Evolutionary conservation across 2,797 vertebrate genomes (phyloP), one percentile per base, ranked within the genome.

Genomic region (Tragelaphus oryx): DNA sequence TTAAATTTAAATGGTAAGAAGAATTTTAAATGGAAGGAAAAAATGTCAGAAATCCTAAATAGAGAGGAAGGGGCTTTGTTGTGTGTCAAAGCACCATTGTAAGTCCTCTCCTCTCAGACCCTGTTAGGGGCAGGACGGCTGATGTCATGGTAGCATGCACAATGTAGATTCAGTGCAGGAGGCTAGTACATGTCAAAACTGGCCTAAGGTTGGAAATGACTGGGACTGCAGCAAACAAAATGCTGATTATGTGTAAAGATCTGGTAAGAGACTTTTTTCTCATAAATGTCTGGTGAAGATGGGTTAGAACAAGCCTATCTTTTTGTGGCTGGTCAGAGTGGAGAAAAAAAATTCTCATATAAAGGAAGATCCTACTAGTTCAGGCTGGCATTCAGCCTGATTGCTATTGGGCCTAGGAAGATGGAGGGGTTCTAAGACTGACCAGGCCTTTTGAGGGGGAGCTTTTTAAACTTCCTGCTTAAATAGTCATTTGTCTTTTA

Each of bases 21-120:
- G 85, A 97, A 98, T 95, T 96, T 97, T 97, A 95, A 97, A 81
- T 97, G 55, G 68, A 95, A 86, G 89, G 91, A 30, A 84, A 95
- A 96, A 96, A 96, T 92, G 91, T 96, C 86, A 94, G 94, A 96
- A 95, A 88, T 93, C 87, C 75, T 91, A 80, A 54, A 24, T 24
- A 60, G 78, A 96, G 86, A 96, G 71, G 65, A 93, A 84, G 86
- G 87, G 48, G 28, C 26, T 78, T 84, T 94, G 89, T 95, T 75
- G 90, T 82, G 17, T 91, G 88, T 91, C n/a, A 97, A 96, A 96
- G 97, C 88, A 3, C 95, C 94, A 14, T 95, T 95, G 92, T 97
- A 52, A 55, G 85, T 26, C 87, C 94, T 41, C 54, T 86, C 8
- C 8, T 87, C 83, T 20, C 95, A 96, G 97, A 96, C 92, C 44